Evolutionary conservation across 2,797 vertebrate species (phyloP).

Genomic region (Tamandua tetradactyla): DNA sequence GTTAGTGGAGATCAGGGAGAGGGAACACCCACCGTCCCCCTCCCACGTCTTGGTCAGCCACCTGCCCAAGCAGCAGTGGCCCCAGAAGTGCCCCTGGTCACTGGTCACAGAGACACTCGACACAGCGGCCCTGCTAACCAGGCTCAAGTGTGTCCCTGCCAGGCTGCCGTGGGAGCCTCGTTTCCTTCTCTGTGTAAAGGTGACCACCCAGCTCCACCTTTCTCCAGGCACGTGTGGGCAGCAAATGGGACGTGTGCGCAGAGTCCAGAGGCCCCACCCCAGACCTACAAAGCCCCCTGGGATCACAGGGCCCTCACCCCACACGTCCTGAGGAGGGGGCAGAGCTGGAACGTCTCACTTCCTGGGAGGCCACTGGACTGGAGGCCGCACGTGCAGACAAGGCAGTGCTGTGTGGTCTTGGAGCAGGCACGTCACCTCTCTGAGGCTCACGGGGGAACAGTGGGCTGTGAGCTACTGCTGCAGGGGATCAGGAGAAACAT

Average conservation of each 20-base stretch:
- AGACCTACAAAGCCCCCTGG: neutral
- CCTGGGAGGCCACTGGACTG: neutral
- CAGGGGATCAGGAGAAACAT: accelerated
- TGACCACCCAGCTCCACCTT: neutral
- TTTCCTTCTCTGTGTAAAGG: neutral
- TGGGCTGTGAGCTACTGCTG: neutral
- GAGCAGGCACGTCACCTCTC: neutral
- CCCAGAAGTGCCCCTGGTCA: neutral
- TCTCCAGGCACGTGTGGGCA: neutral
- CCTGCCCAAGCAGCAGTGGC: neutral
- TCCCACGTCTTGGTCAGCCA: neutral
- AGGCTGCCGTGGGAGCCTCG: neutral
- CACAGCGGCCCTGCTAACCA: neutral
- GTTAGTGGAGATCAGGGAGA: neutral
- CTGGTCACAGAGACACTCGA: neutral
- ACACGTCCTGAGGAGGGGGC: neutral
- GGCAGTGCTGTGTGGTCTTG: neutral
- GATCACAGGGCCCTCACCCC: neutral
- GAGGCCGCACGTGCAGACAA: neutral
- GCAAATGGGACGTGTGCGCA: neutral
- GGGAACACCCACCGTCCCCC: no score
- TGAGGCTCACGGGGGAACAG: neutral
- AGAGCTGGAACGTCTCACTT: neutral
- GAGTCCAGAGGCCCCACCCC: neutral
- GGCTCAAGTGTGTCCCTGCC: neutral